phyloP scores from a whole-genome alignment of 1,140 invertebrate species.

The Acromyrmex charruanus region DNA sequence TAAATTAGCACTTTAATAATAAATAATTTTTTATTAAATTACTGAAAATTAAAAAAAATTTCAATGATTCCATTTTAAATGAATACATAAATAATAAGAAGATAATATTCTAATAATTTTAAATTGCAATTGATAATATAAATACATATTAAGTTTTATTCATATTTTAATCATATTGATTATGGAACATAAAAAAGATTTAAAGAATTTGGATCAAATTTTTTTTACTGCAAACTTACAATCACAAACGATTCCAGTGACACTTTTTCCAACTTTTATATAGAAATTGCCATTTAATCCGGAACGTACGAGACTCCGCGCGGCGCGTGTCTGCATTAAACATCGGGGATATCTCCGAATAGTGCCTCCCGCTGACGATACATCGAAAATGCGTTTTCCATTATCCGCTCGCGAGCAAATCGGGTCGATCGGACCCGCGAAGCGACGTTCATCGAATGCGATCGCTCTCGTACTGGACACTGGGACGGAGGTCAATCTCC shows the following conservation, averaged over 20 bases:
- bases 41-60: neutral
- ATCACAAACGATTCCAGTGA: neutral
- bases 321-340: constrained; percentile 71
- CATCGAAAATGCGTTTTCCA: constrained; percentile 78
- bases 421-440: constrained; percentile 44
- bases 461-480: constrained; percentile 30
- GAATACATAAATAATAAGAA: neutral
- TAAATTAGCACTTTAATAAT: neutral
- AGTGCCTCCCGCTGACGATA: constrained; percentile 64
- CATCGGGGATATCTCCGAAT: constrained; percentile 44
- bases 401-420: constrained; percentile 73
- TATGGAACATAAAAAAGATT: neutral
- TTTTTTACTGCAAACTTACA: neutral
- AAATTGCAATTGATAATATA: neutral
- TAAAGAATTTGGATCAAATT: neutral
- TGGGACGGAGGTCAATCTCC: constrained; percentile 64
- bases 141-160: neutral
- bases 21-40: neutral
- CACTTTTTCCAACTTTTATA: constrained; percentile 34
- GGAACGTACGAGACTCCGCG: constrained; percentile 9
- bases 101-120: neutral
- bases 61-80: neutral
- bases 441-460: constrained; percentile 18
- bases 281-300: constrained; percentile 70
- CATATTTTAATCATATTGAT: neutral